Percentiles rank a stretch among this genome's conserved stretches.
Conservation (phyloP, 2,113 vertebrate genomes). For the Cryptotis parvus region DNA sequence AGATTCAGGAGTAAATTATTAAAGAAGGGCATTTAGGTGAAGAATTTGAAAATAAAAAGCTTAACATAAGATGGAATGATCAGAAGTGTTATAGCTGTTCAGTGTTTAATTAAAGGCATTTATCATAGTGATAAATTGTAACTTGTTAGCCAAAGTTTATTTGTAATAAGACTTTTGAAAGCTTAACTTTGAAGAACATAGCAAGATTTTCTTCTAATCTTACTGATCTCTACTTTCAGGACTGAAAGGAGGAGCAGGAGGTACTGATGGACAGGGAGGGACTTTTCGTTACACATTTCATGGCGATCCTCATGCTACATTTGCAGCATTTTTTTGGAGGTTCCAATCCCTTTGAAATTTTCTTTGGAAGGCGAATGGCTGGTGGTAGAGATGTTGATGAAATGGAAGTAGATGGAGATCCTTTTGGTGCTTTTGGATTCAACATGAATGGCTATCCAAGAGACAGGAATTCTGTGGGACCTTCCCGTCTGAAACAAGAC, state of each 20-base stretch:
- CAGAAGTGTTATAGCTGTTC: neutral
- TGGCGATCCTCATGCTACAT: slow-evolving; percentile 97
- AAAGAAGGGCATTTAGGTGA: slow-evolving; percentile 41
- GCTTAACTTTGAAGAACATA: neutral
- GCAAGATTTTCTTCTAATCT: slow-evolving; percentile 46
- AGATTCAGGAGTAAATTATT: slow-evolving; percentile 12
- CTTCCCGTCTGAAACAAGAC: slow-evolving; percentile 94
- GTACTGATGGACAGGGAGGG: slow-evolving; percentile 93
- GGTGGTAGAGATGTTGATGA: slow-evolving; percentile 95
- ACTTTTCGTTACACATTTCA: slow-evolving; percentile 98
- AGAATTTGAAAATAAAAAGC: slow-evolving; percentile 56
- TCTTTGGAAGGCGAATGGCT: slow-evolving; percentile 95
- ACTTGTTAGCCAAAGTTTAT: slow-evolving; percentile 13
- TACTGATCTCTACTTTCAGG: slow-evolving; percentile 85
- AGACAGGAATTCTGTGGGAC: slow-evolving; percentile 93
- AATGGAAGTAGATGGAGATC: slow-evolving; percentile 98
- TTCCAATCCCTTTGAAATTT: slow-evolving; percentile 98
- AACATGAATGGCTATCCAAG: slow-evolving; percentile 97
- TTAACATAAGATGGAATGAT: slow-evolving; percentile 26
- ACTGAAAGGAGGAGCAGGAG: slow-evolving; percentile 95
- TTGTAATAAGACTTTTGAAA: neutral
- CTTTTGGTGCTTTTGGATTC: slow-evolving; percentile 95
- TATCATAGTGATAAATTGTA: slow-evolving; percentile 12
- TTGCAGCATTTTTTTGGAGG: slow-evolving; percentile 98
- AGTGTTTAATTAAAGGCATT: neutral